These are phyloP conservation scores for Bembecia ichneumoniformis DNA, from an alignment of 2,888 invertebrate genomes.

Conservation along the genomic window DNA sequence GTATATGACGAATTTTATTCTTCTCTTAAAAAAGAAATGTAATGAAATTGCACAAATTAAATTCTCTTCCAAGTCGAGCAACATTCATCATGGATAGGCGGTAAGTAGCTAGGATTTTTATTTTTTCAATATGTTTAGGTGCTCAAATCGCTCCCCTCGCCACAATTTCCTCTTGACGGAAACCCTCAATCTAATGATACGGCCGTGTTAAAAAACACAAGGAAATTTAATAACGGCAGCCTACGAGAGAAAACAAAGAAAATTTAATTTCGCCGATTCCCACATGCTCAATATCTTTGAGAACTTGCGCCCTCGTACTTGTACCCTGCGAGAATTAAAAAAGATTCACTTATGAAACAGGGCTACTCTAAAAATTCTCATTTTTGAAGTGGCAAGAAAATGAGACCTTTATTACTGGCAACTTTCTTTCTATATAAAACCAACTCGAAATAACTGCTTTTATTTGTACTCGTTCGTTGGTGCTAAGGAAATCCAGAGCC, in stretches of 20 bases:
- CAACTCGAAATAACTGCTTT: too few relatives aligned
- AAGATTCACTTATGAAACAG: constrained; percentile 1
- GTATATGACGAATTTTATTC: not conserved
- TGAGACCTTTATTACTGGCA: too few relatives aligned
- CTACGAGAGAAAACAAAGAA: constrained; percentile 63
- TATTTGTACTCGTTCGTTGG: too few relatives aligned
- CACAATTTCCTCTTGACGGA: constrained; percentile 73
- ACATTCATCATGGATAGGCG: constrained; percentile 19
- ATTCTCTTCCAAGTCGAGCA: constrained; percentile 30
- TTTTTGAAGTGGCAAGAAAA: not conserved
- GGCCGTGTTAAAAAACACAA: constrained; percentile 73
- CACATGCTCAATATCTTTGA: constrained; percentile 68
- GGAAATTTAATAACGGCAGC: constrained; percentile 71
- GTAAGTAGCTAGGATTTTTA: constrained; percentile 68
- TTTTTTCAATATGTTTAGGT: constrained; percentile 72
- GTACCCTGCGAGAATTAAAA: constrained; percentile 42
- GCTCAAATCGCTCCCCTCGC: constrained; percentile 59
- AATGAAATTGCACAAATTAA: not conserved
- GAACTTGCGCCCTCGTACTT: constrained; percentile 45
- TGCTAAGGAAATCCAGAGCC: too few relatives aligned
- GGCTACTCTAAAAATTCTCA: not conserved
- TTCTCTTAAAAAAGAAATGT: constrained; percentile 2
- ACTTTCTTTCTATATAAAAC: too few relatives aligned
- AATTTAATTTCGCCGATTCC: constrained; percentile 71
- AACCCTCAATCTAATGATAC: constrained; percentile 74